Percentiles rank a stretch among this genome's conserved stretches.
phyloP scores from a whole-genome alignment of 2,113 vertebrate species.

The Nymphicus hollandicus region DNA sequence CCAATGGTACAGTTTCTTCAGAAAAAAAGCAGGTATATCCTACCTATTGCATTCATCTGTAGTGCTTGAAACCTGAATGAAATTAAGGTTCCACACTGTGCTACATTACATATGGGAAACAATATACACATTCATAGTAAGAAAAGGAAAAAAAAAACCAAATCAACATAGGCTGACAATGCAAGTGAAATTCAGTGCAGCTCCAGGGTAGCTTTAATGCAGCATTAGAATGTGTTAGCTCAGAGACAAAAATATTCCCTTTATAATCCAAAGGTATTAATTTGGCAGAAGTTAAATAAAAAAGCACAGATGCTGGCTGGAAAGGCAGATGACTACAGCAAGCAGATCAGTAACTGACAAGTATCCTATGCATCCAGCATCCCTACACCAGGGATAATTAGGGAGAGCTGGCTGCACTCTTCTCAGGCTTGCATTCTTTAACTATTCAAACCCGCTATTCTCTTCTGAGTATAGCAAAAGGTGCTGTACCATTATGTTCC shows the following conservation, averaged over 20 bases:
- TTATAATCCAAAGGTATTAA: slow-evolving; percentile 66
- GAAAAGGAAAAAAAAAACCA: slow-evolving; percentile 40
- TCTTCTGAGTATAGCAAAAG: neutral
- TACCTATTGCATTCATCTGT: slow-evolving; percentile 75
- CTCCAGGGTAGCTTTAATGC: slow-evolving; percentile 74
- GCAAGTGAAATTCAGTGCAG: slow-evolving; percentile 73
- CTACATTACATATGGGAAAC: slow-evolving; percentile 73
- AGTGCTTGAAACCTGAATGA: slow-evolving; percentile 73
- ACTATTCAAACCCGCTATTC: neutral
- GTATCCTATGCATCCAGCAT: slow-evolving; percentile 27
- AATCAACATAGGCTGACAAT: slow-evolving; percentile 63
- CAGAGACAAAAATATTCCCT: slow-evolving; percentile 68
- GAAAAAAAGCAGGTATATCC: slow-evolving; percentile 71
- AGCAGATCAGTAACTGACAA: slow-evolving; percentile 68
- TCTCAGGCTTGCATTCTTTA: neutral
- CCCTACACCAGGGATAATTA: neutral
- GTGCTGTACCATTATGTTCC: neutral
- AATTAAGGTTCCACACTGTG: slow-evolving; percentile 71
- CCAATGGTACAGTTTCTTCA: slow-evolving; percentile 71
- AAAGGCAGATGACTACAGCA: slow-evolving; percentile 74
- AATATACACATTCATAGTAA: slow-evolving; percentile 45
- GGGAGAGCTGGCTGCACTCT: slow-evolving; percentile 19
- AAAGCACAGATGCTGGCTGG: slow-evolving; percentile 74
- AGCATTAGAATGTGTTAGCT: slow-evolving; percentile 72
- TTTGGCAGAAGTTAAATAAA: slow-evolving; percentile 75